Conservation (phyloP, 2,888 invertebrate species). For the Villa cingulata region DNA sequence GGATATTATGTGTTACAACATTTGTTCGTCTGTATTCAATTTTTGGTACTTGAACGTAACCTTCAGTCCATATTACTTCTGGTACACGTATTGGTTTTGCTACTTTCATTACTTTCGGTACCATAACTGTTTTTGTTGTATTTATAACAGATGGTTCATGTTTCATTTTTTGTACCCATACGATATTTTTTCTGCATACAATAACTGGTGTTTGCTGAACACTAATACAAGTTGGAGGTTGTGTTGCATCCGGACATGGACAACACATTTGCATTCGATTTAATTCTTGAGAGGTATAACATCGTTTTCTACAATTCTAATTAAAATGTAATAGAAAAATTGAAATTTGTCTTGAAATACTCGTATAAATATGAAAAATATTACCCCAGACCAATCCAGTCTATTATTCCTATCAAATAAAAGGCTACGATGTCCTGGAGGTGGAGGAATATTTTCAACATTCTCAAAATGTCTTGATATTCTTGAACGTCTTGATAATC, state of each 20-base stretch:
- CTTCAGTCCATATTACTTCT: background rate
- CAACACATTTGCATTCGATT: background rate
- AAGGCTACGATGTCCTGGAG: too few relatives aligned
- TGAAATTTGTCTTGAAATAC: too few relatives aligned
- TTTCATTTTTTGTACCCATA: background rate
- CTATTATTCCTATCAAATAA: too few relatives aligned
- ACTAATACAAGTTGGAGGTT: background rate
- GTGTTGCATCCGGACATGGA: background rate
- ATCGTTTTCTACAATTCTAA: too few relatives aligned
- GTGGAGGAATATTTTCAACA: too few relatives aligned
- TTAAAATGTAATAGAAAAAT: too few relatives aligned
- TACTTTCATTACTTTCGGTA: background rate
- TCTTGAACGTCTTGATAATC: too few relatives aligned
- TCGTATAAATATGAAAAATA: too few relatives aligned
- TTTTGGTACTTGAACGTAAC: background rate
- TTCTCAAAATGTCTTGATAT: too few relatives aligned
- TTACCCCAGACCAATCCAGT: too few relatives aligned
- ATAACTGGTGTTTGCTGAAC: background rate
- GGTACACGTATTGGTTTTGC: background rate
- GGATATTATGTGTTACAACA: background rate
- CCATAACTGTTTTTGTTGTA: background rate
- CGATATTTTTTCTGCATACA: background rate
- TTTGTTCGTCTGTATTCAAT: background rate
- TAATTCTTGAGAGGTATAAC: background rate
- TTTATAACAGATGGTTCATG: background rate